Conservation (phyloP, 2,888 invertebrate species). For the Silvanus unidentatus region DNA sequence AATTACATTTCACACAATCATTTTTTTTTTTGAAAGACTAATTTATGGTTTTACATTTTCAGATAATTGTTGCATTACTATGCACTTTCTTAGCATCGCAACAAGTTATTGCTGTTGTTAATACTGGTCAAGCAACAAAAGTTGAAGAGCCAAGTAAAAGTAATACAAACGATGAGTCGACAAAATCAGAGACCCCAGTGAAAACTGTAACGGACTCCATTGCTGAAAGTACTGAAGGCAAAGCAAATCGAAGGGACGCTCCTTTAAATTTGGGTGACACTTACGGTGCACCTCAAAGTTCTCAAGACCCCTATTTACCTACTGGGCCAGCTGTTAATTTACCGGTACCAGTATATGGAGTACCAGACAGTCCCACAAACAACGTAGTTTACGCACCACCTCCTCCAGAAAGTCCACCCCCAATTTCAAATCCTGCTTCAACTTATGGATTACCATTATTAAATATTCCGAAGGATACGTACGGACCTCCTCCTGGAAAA, state of each 20-base stretch:
- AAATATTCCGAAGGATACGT: slow-evolving; percentile 17
- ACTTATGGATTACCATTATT: slow-evolving; percentile 32
- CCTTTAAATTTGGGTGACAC: slow-evolving; percentile 38
- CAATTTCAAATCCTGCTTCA: slow-evolving; percentile 25
- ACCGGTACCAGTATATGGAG: slow-evolving; percentile 56
- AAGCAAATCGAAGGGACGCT: slow-evolving; percentile 40
- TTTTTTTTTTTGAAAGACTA: too few relatives aligned
- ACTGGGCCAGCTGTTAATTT: slow-evolving; percentile 44
- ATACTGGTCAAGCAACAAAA: slow-evolving; percentile 31
- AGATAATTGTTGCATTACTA: slow-evolving; percentile 36
- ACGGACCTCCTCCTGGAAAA: slow-evolving; percentile 21
- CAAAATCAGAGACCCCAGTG: slow-evolving; percentile 11
- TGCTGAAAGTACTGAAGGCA: slow-evolving; percentile 35
- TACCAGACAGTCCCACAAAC: slow-evolving; percentile 48
- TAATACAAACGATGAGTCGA: slow-evolving; percentile 11
- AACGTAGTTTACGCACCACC: slow-evolving; percentile 47
- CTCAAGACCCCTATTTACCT: slow-evolving; percentile 44
- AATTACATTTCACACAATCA: too few relatives aligned
- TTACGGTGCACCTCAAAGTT: slow-evolving; percentile 52
- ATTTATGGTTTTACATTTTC: slow-evolving; percentile 22
- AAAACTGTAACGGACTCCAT: slow-evolving; percentile 28
- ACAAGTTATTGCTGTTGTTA: slow-evolving; percentile 41
- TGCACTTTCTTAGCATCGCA: slow-evolving; percentile 34
- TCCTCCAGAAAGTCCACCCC: slow-evolving; percentile 46
- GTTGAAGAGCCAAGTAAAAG: slow-evolving; percentile 21